A percentile compares a stretch with the other conserved stretches of the same genome.
Evolutionary conservation across 2,888 invertebrate genomes (phyloP).

Genomic region (Tyria jacobaeae): DNA sequence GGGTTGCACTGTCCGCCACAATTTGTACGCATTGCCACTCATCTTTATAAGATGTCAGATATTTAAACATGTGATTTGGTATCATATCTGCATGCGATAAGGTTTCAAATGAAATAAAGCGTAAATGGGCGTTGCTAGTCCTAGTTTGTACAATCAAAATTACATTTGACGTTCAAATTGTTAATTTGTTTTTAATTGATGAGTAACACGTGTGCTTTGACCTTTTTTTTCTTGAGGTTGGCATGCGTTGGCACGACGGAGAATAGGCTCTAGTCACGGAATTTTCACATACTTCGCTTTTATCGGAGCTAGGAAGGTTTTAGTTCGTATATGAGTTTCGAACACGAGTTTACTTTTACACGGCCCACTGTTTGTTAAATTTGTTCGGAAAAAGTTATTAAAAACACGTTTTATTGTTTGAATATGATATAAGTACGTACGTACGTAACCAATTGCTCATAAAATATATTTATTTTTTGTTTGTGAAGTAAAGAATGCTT

Average conservation of each 20-base stretch:
- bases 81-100: conserved; percentile 21
- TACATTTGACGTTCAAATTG: conserved; percentile 65
- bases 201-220: conserved; percentile 58
- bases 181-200: conserved; percentile 79
- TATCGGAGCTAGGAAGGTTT: conserved; percentile 27
- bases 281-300: conserved; percentile 42
- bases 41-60: conserved; percentile 69
- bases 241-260: conserved; percentile 25
- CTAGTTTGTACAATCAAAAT: conserved; percentile 60
- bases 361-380: conserved; percentile 5
- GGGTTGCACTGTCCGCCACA: conserved; percentile 76
- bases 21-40: conserved; percentile 73
- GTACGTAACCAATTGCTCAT: background rate
- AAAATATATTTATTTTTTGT: background rate
- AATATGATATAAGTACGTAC: conserved; percentile 11
- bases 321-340: conserved; percentile 27
- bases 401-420: conserved; percentile 15
- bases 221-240: conserved; percentile 35
- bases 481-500: background rate
- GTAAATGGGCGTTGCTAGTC: conserved; percentile 29
- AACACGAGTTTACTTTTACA: conserved; percentile 32
- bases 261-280: conserved; percentile 35
- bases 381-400: conserved; percentile 9
- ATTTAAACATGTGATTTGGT: conserved; percentile 16
- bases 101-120: conserved; percentile 22